Evolutionary conservation across 2,113 vertebrate species (phyloP).

Genomic region (Erinaceus europaeus): DNA sequence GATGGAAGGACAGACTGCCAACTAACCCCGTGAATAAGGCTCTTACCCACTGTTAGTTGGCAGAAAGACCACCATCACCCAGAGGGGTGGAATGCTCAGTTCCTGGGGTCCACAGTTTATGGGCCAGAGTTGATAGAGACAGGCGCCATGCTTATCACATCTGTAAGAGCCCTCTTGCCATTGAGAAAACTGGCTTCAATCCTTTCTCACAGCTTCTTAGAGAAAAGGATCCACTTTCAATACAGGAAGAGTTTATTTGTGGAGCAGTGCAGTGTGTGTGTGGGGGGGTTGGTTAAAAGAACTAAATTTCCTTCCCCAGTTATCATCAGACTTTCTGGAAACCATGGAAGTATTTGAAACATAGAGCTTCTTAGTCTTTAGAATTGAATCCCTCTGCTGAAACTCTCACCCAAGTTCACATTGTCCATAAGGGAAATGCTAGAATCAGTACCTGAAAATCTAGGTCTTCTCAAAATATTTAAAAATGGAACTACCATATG

Average conservation of each 20-base stretch:
- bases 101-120: neutral
- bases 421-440: too few species aligned
- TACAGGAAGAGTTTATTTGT: accelerated
- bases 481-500: too few species aligned
- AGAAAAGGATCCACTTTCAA: neutral
- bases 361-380: neutral
- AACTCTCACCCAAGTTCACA: too few species aligned
- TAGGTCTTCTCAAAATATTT: too few species aligned
- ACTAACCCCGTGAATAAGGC: accelerated
- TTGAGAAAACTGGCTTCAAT: neutral
- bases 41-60: neutral
- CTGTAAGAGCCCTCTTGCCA: neutral
- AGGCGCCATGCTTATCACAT: neutral
- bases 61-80: neutral
- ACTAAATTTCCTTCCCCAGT: neutral
- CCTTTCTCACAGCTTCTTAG: neutral
- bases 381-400: neutral
- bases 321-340: neutral
- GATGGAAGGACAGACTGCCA: accelerated
- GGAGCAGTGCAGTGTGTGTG: too few species aligned
- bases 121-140: neutral
- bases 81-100: accelerated
- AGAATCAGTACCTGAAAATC: too few species aligned
- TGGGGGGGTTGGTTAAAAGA: too few species aligned
- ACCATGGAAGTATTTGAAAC: neutral